A percentile compares a stretch with the other conserved stretches of the same genome.
phyloP scores from a whole-genome alignment of 1,140 invertebrate species.

The Holcopasites calliopsidis region DNA sequence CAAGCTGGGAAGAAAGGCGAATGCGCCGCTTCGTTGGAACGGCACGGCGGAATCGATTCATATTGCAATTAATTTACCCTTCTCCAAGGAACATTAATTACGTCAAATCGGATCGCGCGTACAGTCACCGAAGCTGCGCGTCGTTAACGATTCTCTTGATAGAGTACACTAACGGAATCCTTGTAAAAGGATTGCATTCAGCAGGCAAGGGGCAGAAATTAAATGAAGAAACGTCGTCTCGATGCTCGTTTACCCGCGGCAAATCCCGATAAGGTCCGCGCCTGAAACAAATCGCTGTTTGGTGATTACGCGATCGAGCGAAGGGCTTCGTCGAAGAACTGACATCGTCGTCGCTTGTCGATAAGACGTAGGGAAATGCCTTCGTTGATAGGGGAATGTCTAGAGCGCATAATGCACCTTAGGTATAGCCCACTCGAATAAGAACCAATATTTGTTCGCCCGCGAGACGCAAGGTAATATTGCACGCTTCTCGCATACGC shows the following conservation, averaged over 20 bases:
- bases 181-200: neutral
- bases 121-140: neutral
- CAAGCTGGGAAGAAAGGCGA: slow-evolving; percentile 17
- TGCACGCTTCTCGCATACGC: slow-evolving; percentile 58
- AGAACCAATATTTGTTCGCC: slow-evolving; percentile 69
- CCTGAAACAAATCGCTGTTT: slow-evolving; percentile 4
- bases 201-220: neutral
- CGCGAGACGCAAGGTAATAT: slow-evolving; percentile 65
- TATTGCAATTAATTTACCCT: slow-evolving; percentile 32
- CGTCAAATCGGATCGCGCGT: slow-evolving; percentile 22
- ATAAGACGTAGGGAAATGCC: neutral
- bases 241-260: neutral
- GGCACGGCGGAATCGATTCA: slow-evolving; percentile 22
- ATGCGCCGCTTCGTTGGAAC: neutral
- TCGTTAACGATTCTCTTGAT: slow-evolving; percentile 20
- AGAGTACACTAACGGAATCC: neutral
- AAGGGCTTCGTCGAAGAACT: neutral
- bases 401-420: slow-evolving; percentile 63
- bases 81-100: slow-evolving; percentile 28
- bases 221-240: neutral
- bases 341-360: too few relatives aligned
- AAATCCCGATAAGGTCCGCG: neutral
- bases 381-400: slow-evolving; percentile 30
- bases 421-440: slow-evolving; percentile 69
- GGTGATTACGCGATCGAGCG: slow-evolving; percentile 2